Conservation (phyloP, 2,797 vertebrate genomes). For the Gallirallus australis region DNA sequence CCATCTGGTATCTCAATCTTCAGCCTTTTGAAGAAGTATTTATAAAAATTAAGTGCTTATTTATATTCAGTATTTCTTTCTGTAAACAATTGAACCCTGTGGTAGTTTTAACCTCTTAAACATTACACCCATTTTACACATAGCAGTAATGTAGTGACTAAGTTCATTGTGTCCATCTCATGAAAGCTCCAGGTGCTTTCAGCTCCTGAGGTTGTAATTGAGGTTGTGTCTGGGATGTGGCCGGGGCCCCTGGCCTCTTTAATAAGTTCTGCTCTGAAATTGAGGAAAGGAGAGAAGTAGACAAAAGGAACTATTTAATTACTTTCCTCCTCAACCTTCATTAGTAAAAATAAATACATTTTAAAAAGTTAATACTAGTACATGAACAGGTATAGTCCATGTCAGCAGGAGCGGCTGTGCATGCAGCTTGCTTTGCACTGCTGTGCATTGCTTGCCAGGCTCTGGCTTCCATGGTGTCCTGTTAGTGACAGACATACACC, state of each 20-base stretch:
- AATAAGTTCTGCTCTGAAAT: not conserved
- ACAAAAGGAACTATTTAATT: not conserved
- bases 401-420: not conserved
- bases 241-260: not conserved
- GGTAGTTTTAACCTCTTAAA: not conserved
- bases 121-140: not conserved
- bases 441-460: too few species aligned
- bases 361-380: not conserved
- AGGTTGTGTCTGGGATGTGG: not conserved
- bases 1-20: not conserved
- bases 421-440: not conserved
- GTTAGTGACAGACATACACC: accelerated
- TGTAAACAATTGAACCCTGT: not conserved
- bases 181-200: not conserved
- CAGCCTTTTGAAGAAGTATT: constrained; percentile 20
- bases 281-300: not conserved
- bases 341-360: not conserved
- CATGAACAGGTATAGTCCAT: not conserved
- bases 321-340: not conserved
- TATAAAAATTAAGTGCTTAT: constrained; percentile 22
- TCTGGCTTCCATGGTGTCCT: not conserved
- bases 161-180: too few species aligned
- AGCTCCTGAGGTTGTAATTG: not conserved
- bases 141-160: not conserved
- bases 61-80: constrained; percentile 12